Base-by-base conservation (phyloP, 1,140 invertebrate species). In the Listronotus oregonensis region DNA sequence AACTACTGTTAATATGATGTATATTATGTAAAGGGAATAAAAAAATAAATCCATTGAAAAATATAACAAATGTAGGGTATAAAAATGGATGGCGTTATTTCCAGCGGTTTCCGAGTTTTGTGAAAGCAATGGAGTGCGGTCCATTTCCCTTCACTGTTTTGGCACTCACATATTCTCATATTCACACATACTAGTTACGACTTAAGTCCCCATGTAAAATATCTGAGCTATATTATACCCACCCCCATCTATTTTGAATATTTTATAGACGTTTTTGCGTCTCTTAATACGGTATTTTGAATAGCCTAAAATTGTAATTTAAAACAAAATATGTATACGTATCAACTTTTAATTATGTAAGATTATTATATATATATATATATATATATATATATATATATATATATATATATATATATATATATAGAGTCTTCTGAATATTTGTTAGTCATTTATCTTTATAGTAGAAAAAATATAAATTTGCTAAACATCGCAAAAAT, bases 1-100 rank as follows among this genome's bases (percentile, higher is more conserved):
- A 49, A 39, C 37, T 27, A 50, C 11, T 18, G 55, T 37, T 31
- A 56, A 67, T 54, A 50, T 66, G 21, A 69, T 71, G 64, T 66
- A 71, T 68, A 55, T 52, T 58, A 64, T 46, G 15, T 40, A n/a
- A 63, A 50, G 50, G 60, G 47, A 55, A 55, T 37, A 55, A 68
- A 64, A 71, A 71, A 71, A 71, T 69, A 71, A 69, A 69, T 67
- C 70, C 70, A 67, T 69, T 50, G 64, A 71, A 69, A 67, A 69
- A 64, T 59, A 68, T 64, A 67, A 49, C 57, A 71, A 66, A 71
- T 69, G 67, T 71, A 58, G 64, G 64, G 64, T 68, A 71, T 71
- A 71, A 71, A 71, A 58, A 49, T 69, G 64, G 62, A 71, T 71
- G 66, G 57, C 63, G 64, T 68, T 71, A 63, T 71, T 70, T 71